Percentiles rank a stretch among this genome's conserved stretches.
These are phyloP conservation scores for Dasyornis broadbenti DNA, from an alignment of 2,113 vertebrate species.

Conservation along the genomic window DNA sequence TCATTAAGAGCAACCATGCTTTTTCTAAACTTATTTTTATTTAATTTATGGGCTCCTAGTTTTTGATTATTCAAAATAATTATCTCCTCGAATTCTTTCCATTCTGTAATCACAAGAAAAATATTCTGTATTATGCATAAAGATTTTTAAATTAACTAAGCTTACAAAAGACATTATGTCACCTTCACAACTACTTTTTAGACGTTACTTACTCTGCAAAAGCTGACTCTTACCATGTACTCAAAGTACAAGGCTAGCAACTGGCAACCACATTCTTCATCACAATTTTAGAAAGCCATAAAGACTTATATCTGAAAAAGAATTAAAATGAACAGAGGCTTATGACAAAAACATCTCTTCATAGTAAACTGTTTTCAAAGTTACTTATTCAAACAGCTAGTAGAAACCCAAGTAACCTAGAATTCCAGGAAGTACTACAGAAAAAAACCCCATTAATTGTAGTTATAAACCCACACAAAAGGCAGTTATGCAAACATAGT, in stretches of 20 bases:
- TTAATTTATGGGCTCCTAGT: not conserved
- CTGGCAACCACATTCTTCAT: not conserved
- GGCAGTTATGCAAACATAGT: not conserved
- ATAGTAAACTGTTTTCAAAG: not conserved
- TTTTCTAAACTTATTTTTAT: not conserved
- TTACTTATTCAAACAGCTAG: not conserved
- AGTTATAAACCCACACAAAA: not conserved
- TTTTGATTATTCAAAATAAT: not conserved
- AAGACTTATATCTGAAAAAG: not conserved
- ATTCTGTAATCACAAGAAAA: not conserved
- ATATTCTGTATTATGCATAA: not conserved
- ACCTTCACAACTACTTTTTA: not conserved
- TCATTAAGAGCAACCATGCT: not conserved
- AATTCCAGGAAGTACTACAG: not conserved
- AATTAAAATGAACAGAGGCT: not conserved
- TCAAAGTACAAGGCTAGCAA: not conserved
- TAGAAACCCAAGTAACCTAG: not conserved
- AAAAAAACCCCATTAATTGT: accelerated
- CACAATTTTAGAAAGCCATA: not conserved
- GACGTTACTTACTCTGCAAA: not conserved
- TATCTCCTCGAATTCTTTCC: not conserved
- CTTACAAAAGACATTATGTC: not conserved
- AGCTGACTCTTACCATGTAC: not conserved
- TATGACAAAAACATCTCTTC: not conserved
- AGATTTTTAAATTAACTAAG: not conserved